Percentiles rank a stretch among this genome's conserved stretches.
phyloP scores from a whole-genome alignment of 1,140 invertebrate species.

The Contarinia nasturtii region DNA sequence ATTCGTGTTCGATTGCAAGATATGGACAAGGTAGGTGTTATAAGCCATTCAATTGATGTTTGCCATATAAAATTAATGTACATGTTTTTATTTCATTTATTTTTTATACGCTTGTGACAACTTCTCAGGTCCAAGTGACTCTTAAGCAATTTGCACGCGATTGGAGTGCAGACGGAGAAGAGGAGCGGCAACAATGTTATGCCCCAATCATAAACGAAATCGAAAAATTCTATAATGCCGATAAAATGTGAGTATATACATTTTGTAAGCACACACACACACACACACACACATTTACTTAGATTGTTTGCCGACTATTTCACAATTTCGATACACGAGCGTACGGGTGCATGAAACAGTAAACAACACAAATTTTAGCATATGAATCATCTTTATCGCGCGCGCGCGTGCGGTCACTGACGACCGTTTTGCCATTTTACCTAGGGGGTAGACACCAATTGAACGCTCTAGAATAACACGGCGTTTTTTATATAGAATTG shows the following conservation, averaged over 20 bases:
- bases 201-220: conserved; percentile 78
- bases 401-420: no score
- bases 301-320: not conserved
- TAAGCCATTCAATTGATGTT: no score
- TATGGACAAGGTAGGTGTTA: conserved; percentile 10
- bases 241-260: conserved; percentile 15
- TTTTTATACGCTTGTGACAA: conserved; percentile 17
- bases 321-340: not conserved
- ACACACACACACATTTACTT: no score
- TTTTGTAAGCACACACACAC: not conserved
- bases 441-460: no score
- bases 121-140: conserved; percentile 65
- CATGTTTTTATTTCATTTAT: conserved; percentile 5
- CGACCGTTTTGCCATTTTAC: no score
- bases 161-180: conserved; percentile 71
- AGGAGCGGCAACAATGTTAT: conserved; percentile 76
- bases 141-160: conserved; percentile 90
- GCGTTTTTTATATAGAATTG: no score
- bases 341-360: not conserved
- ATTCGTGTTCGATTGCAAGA: conserved; percentile 20
- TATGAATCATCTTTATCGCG: not conserved
- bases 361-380: not conserved
- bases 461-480: no score
- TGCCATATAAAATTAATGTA: no score
- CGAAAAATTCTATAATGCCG: conserved; percentile 45